Base-by-base conservation (phyloP, 2,888 invertebrate genomes). In the Hypercompe scribonia region DNA sequence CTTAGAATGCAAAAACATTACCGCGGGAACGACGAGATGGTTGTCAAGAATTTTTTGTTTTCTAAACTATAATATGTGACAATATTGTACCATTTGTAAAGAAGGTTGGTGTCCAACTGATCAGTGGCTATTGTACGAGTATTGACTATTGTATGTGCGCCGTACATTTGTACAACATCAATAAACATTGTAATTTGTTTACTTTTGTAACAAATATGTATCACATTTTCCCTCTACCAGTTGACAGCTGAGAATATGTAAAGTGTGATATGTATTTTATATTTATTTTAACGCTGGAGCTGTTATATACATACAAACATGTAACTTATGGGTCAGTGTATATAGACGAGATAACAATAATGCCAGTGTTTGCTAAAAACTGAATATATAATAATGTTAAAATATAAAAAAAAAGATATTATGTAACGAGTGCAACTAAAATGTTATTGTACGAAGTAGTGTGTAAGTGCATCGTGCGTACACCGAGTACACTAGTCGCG, bases 381-480 rank as follows among this genome's bases (percentile, higher is more conserved):
- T 68, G 80, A 84, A 81, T 83, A 83, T 76, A 78, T 81, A 84
- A 79, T 76, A 83, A 86, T 82, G 73, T 84, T 50, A 50, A 50
- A 24, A 88, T 88, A 86, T 84, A 84, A 80, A 85, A 86, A 87
- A 76, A 81, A 78, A 42, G 0, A 70, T 80, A 79, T 84, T 86
- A 84, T 83, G 76, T 89, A 87, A 90, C 87, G 90, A 90, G 91
- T 92, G 92, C 89, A 91, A 90, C 87, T 92, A 88, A 89, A 88
- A 87, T 85, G 83, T 68, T 86, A 88, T 83, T 89, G 89, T 91
- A 89, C 86, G 89, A 89, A 84, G 63, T 77, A 77, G 74, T 69
- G 15, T 42, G 65, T 72, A 72, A 75, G 71, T 63, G 70, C 13
- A 70, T 28, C 31, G 66, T 11, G 54, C n/a, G 54, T n/a, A 24